Evolutionary conservation across 2,888 invertebrate genomes (phyloP).

Genomic region (Erpobdella octoculata): DNA sequence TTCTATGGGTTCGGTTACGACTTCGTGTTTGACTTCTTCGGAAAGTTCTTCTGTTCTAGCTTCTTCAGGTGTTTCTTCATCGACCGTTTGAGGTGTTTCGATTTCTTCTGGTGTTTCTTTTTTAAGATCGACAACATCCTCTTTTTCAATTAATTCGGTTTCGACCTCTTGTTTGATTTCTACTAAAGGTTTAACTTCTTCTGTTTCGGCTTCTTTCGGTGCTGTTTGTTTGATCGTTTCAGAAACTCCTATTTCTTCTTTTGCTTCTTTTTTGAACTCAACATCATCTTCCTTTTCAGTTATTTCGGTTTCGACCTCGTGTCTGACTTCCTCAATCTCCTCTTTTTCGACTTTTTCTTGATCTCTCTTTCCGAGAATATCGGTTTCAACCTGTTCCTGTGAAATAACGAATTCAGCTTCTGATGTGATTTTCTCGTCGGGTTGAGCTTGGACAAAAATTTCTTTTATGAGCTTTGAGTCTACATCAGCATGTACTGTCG

Average conservation of each 20-base stretch:
- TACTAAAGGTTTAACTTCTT: background rate
- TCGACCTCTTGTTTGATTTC: background rate
- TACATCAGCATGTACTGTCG: too few relatives aligned
- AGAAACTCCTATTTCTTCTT: background rate
- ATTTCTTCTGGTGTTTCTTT: background rate
- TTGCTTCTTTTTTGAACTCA: background rate
- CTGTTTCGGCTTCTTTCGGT: background rate
- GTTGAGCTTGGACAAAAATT: too few relatives aligned
- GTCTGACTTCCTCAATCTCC: background rate
- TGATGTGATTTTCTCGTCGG: too few relatives aligned
- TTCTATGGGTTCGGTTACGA: background rate
- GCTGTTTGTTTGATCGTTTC: background rate
- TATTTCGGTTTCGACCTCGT: background rate
- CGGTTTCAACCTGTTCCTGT: background rate
- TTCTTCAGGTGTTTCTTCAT: background rate
- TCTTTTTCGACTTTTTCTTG: background rate
- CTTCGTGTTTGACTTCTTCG: background rate
- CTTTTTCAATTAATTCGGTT: background rate
- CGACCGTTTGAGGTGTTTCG: background rate
- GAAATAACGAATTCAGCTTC: background rate
- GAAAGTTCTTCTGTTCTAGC: background rate
- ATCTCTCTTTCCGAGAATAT: background rate
- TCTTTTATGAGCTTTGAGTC: too few relatives aligned
- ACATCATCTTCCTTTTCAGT: background rate
- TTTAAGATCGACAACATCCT: background rate